Conservation (phyloP, 2,113 vertebrate species). For the Upupa epops region DNA sequence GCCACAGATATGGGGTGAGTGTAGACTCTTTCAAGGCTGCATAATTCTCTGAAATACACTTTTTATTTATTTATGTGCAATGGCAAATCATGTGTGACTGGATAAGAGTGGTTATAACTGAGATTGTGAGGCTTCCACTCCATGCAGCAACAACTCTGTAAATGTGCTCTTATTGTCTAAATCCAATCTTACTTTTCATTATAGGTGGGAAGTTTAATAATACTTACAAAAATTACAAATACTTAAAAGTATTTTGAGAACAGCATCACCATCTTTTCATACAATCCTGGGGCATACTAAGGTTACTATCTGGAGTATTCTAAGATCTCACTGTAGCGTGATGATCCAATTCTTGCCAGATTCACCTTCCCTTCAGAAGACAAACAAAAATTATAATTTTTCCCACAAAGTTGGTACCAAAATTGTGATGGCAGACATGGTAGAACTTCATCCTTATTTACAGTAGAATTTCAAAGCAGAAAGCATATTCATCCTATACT, state of each 20-base stretch:
- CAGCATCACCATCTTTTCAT: background rate
- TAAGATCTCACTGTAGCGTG: background rate
- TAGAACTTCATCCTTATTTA: background rate
- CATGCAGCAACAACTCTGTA: background rate
- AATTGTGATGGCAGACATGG: background rate
- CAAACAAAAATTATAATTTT: background rate
- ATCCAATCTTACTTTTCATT: background rate
- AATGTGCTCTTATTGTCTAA: background rate
- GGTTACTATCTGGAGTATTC: background rate
- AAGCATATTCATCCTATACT: background rate
- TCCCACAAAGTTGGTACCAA: background rate
- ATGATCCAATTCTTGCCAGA: background rate
- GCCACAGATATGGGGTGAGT: no score
- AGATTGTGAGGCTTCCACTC: background rate
- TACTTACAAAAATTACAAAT: background rate
- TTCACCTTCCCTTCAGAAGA: background rate
- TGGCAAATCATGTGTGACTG: background rate
- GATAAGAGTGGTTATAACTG: background rate
- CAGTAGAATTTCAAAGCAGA: conserved; percentile 14
- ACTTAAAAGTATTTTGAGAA: background rate
- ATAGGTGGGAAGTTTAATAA: background rate
- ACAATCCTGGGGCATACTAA: background rate
- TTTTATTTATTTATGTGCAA: background rate
- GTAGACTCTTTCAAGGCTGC: background rate
- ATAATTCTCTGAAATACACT: background rate